A percentile compares a stretch with the other conserved stretches of the same genome.
Evolutionary conservation across 64 coral and sea anemone genomes (phyloP).

Genomic region (Montipora efflorescens): DNA sequence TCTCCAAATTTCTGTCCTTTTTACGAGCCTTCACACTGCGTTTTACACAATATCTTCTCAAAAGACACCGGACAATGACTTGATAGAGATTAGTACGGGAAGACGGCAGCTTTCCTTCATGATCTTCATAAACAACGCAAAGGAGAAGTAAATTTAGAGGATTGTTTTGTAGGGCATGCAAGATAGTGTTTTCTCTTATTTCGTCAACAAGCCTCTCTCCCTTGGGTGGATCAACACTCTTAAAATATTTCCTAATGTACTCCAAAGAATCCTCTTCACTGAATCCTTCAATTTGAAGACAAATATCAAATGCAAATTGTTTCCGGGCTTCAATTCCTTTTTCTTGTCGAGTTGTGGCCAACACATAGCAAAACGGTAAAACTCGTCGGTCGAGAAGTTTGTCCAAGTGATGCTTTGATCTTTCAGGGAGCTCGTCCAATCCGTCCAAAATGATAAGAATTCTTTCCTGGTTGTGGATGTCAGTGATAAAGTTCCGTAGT

Average conservation of each 20-base stretch:
- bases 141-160: conserved; percentile 36
- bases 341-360: conserved; percentile 48
- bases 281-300: conserved; percentile 26
- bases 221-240: background rate
- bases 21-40: background rate
- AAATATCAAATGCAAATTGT: background rate
- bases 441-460: conserved; percentile 34
- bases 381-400: background rate
- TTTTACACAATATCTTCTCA: background rate
- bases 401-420: too few species aligned
- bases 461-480: conserved; percentile 14
- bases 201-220: background rate
- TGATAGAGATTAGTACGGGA: conserved; percentile 38
- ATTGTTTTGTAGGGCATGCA: background rate
- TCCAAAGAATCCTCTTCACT: background rate
- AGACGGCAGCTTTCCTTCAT: conserved; percentile 19
- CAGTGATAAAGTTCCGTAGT: background rate
- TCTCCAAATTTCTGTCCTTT: background rate
- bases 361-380: conserved; percentile 23
- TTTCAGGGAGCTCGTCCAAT: too few species aligned
- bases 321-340: conserved; percentile 15
- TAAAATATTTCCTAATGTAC: conserved; percentile 4
- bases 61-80: background rate
- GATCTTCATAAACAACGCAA: conserved; percentile 61
- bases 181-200: too few species aligned